Conservation (phyloP, 2,113 vertebrate genomes). For the Carassius gibelio region DNA sequence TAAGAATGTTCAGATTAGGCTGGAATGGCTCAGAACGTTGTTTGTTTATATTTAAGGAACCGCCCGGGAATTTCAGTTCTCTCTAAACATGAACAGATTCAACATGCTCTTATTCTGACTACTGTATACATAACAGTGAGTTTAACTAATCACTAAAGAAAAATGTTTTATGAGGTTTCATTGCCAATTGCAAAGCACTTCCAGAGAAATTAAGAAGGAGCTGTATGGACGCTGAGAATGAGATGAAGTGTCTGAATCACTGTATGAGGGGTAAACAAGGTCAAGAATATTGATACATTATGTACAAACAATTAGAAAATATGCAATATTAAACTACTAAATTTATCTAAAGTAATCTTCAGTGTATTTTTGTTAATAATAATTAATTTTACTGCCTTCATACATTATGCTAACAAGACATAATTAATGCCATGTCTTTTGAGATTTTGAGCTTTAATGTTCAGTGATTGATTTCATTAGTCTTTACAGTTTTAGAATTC, state of each 20-base stretch:
- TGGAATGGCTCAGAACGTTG: constrained; percentile 36
- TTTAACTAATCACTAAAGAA: constrained; percentile 11
- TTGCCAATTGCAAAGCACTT: constrained; percentile 62
- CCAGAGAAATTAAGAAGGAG: not conserved
- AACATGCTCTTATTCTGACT: not conserved
- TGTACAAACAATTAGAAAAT: not conserved
- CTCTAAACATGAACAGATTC: not conserved
- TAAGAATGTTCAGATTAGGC: constrained; percentile 7
- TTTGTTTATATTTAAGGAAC: constrained; percentile 53
- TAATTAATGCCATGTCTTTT: not conserved
- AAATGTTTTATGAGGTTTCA: constrained; percentile 57
- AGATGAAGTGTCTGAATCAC: constrained; percentile 50
- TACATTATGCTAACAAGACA: not conserved
- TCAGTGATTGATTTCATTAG: not conserved
- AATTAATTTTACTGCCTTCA: not conserved
- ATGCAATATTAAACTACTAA: too few relatives aligned
- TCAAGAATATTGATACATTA: too few relatives aligned
- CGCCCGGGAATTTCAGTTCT: not conserved
- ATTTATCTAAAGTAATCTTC: not conserved
- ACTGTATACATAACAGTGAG: constrained; percentile 27
- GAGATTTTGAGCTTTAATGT: not conserved
- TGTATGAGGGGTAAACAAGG: constrained; percentile 45
- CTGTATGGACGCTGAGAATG: constrained; percentile 46
- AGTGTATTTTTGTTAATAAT: not conserved
- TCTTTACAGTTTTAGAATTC: not conserved